phyloP scores from a whole-genome alignment of 2,797 vertebrate genomes.

The Acipenser transmontanus region DNA sequence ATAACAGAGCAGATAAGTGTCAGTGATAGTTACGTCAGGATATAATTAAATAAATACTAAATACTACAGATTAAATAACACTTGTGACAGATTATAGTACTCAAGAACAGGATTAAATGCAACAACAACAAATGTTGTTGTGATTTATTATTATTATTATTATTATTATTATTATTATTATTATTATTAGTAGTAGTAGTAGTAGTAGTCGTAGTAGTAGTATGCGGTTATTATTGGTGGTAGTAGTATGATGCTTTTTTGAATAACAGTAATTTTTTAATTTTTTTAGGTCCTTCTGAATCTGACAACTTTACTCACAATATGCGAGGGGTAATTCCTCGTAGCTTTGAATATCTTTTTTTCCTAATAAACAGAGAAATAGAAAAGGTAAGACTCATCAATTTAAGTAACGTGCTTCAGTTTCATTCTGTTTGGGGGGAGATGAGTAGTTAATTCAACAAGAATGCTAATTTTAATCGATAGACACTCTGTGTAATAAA shows the following conservation, averaged over 20 bases:
- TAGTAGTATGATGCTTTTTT: background rate
- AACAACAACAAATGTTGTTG: background rate
- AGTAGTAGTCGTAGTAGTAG: background rate
- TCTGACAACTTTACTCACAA: slow-evolving; percentile 88
- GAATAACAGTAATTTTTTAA: too few relatives aligned
- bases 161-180: background rate
- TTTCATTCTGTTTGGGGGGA: background rate
- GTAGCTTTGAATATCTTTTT: slow-evolving; percentile 93
- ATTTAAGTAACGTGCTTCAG: background rate
- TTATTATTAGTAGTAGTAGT: background rate
- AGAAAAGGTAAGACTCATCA: slow-evolving; percentile 66
- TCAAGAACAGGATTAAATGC: too few relatives aligned
- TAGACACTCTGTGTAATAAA: too few relatives aligned
- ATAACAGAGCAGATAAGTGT: too few relatives aligned
- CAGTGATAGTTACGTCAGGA: too few relatives aligned
- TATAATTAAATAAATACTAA: too few relatives aligned
- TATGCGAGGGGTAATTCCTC: slow-evolving; percentile 86
- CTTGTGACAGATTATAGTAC: too few relatives aligned
- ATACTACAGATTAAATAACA: too few relatives aligned
- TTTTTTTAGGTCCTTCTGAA: slow-evolving; percentile 76
- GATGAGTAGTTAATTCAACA: background rate
- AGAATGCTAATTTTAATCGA: too few relatives aligned
- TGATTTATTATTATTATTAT: background rate
- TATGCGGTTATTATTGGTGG: background rate
- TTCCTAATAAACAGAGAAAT: slow-evolving; percentile 88